phyloP scores from a whole-genome alignment of 2,113 vertebrate species.

The Eubucco bourcierii region DNA sequence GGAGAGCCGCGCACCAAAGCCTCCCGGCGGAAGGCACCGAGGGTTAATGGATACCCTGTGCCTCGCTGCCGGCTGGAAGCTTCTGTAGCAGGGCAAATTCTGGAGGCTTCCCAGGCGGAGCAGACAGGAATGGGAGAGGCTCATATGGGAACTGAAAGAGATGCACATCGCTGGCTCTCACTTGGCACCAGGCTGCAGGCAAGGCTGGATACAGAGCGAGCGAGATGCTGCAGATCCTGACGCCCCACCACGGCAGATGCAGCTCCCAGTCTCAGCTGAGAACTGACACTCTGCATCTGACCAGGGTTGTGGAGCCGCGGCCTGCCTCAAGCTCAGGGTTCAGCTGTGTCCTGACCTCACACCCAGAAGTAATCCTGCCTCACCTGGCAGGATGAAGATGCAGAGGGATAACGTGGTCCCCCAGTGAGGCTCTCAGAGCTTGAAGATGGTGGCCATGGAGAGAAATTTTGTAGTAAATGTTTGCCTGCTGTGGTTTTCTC shows the following conservation, averaged over 20 bases:
- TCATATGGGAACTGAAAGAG: not conserved
- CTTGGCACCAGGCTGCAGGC: not conserved
- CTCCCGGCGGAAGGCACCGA: not conserved
- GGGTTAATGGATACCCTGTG: not conserved
- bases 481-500: not conserved
- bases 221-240: not conserved
- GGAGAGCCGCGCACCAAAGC: not conserved
- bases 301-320: not conserved
- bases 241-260: not conserved
- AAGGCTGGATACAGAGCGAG: not conserved
- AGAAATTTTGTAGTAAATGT: not conserved
- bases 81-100: not conserved
- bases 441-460: not conserved
- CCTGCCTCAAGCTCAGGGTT: not conserved
- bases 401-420: not conserved
- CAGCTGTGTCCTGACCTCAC: not conserved
- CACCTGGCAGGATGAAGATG: not conserved
- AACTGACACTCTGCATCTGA: not conserved
- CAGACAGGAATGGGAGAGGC: not conserved
- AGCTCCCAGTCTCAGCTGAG: not conserved
- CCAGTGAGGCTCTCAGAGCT: not conserved
- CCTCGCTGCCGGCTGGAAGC: not conserved
- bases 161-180: not conserved
- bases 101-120: not conserved
- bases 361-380: not conserved